Evolutionary conservation across 2,797 vertebrate genomes (phyloP).

Genomic region (Novumbra hubbsi): DNA sequence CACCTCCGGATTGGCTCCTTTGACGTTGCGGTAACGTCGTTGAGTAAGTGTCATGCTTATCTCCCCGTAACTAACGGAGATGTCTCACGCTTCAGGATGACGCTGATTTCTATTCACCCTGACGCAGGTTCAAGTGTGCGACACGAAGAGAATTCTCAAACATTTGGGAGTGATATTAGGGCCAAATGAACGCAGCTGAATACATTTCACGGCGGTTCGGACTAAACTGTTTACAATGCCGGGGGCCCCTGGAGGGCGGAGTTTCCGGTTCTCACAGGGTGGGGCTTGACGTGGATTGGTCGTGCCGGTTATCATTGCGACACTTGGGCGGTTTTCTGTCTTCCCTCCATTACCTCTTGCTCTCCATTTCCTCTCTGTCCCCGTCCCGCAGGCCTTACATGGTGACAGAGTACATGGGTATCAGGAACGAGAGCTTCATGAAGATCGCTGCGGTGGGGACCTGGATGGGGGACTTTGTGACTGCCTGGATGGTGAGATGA

Average conservation of each 20-base stretch:
- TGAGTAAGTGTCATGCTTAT: conserved; percentile 26
- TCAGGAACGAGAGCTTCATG: conserved; percentile 98
- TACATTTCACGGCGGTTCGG: conserved; percentile 28
- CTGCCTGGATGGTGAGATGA: conserved; percentile 95
- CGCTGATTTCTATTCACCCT: conserved; percentile 46
- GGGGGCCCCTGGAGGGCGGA: conserved; percentile 41
- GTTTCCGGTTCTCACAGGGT: conserved; percentile 47
- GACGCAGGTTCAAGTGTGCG: conserved; percentile 54
- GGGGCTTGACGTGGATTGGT: conserved; percentile 64
- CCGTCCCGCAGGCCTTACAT: conserved; percentile 81
- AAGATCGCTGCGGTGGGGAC: conserved; percentile 96
- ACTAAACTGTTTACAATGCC: conserved; percentile 56
- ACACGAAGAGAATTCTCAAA: not conserved
- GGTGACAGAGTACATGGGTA: conserved; percentile 97
- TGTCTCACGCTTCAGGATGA: conserved; percentile 17
- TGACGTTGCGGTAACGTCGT: too few relatives aligned
- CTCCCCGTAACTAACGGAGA: conserved; percentile 12
- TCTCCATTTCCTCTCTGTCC: not conserved
- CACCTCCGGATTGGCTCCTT: conserved; percentile 1
- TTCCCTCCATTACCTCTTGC: not conserved
- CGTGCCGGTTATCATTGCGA: conserved; percentile 62
- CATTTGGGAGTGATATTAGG: conserved; percentile 10
- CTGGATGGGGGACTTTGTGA: conserved; percentile 99
- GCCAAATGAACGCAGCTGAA: conserved; percentile 42
- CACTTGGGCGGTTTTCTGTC: conserved; percentile 51